phyloP scores from a whole-genome alignment of 2,113 vertebrate genomes.

The Oreochromis niloticus region DNA sequence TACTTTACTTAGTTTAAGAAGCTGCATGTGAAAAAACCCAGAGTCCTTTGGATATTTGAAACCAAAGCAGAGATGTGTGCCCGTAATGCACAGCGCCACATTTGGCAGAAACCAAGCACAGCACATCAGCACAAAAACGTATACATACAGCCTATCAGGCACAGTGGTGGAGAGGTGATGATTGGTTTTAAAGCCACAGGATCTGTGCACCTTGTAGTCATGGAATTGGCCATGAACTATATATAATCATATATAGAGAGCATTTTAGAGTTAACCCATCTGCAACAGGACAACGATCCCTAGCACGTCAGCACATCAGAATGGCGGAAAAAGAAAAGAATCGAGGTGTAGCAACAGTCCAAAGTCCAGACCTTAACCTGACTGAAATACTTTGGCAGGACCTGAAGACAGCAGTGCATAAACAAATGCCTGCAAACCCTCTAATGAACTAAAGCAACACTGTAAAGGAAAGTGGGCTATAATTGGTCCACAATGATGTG shows the following conservation, averaged over 20 bases:
- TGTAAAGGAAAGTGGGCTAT: not conserved
- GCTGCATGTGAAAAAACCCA: not conserved
- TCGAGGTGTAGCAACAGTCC: not conserved
- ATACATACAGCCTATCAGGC: not conserved
- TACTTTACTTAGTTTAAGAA: not conserved
- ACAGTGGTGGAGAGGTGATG: not conserved
- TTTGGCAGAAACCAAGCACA: not conserved
- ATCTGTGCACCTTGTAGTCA: not conserved
- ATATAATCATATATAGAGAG: not conserved
- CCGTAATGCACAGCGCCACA: not conserved
- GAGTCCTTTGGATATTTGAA: not conserved
- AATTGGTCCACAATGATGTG: not conserved
- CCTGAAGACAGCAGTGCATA: not conserved
- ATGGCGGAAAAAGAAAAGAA: not conserved
- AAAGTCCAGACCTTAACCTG: not conserved
- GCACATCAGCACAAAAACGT: not conserved
- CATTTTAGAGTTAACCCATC: not conserved
- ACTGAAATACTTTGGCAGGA: not conserved
- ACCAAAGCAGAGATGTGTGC: not conserved
- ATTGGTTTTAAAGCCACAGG: not conserved
- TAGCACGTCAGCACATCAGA: not conserved
- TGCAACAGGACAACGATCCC: not conserved
- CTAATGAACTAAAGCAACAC: not conserved
- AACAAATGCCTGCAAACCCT: not conserved
- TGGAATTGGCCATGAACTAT: not conserved